Percentiles rank a stretch among this genome's conserved stretches.
Conservation (phyloP, 2,797 vertebrate genomes). For the Taenioides sp. region DNA sequence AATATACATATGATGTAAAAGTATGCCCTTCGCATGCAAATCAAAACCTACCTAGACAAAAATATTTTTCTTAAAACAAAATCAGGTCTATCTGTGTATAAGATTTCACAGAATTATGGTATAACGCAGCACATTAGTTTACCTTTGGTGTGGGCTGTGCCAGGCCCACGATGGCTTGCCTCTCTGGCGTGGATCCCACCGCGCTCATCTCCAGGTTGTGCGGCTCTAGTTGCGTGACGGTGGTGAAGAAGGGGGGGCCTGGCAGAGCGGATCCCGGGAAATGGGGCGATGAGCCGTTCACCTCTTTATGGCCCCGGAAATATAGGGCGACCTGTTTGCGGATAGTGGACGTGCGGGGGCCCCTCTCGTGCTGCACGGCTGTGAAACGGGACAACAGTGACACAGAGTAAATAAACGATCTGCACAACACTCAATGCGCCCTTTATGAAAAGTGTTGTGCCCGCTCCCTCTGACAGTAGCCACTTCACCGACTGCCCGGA, state of each 20-base stretch:
- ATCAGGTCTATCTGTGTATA: too few species aligned
- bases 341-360: constrained; percentile 96
- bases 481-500: neutral
- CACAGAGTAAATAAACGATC: constrained; percentile 25
- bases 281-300: constrained; percentile 86
- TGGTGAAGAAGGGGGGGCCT: constrained; percentile 92
- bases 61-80: too few species aligned
- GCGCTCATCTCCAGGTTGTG: constrained; percentile 90
- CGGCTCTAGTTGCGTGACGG: constrained; percentile 93
- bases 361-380: constrained; percentile 98
- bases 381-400: constrained; percentile 34
- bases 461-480: neutral
- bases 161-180: constrained; percentile 91
- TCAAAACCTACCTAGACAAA: too few species aligned
- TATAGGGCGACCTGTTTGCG: constrained; percentile 98
- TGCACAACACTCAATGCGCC: constrained; percentile 1
- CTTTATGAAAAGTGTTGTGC: constrained; percentile 8
- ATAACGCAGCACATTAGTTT: neutral
- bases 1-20: too few species aligned
- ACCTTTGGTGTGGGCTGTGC: constrained; percentile 98
- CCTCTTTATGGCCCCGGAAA: constrained; percentile 97
- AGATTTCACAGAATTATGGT: neutral
- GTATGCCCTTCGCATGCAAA: too few species aligned
- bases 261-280: constrained; percentile 88
- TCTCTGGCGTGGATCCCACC: constrained; percentile 87